Evolutionary conservation across 2,888 invertebrate genomes (phyloP), one percentile per base, ranked within the genome.

Genomic region (Ophonus ardosiacus): DNA sequence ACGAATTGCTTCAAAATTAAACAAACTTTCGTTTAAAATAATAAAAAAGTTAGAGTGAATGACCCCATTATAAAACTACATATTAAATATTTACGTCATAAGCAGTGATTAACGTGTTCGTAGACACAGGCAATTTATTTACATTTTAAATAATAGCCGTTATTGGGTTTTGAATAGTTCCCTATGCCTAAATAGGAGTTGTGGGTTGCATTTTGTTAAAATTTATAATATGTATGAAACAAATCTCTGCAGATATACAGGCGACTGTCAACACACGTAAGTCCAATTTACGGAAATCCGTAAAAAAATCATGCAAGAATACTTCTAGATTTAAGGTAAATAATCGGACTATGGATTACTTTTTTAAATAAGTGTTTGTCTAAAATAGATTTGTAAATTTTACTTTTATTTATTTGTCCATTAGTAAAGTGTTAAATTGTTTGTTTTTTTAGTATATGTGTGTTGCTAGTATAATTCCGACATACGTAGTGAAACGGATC

Each of bases 381-480:
- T 31, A 31, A 31, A 31, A 31, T 31, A 31, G 31, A 31, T 31
- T 31, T 31, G 31, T 31, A 31, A 31, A 1, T 31, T 31, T 31
- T 31, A 31, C 3, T 31, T 31, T 31, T 5, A 31, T 4, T 3
- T 31, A 31, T 31, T 31, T 51, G 43, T 51, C 2, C 43, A 51
- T 51, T 51, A 51, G 43, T 10, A 51, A 63, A 15, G 0, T 24
- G 13, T 84, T 31, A 31, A 4, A 5, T 31, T 31, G 43, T 79
- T 18, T 56, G 65, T 24, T 86, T 81, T 86, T 88, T 76, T 88
- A 91, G 90, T 90, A 31, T 5, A 31, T 31, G 31, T 31, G 31
- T 31, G 5, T 31, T 31, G 31, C 5, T 31, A 31, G 43, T 51
- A 51, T 8, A 51, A 51, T 51, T 51, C 43, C 43, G 43, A 51